Evolutionary conservation across 30 jellyfish, hydroid and myxozoan species (phyloP).

Genomic region (Pseudorhiza aurosa): DNA sequence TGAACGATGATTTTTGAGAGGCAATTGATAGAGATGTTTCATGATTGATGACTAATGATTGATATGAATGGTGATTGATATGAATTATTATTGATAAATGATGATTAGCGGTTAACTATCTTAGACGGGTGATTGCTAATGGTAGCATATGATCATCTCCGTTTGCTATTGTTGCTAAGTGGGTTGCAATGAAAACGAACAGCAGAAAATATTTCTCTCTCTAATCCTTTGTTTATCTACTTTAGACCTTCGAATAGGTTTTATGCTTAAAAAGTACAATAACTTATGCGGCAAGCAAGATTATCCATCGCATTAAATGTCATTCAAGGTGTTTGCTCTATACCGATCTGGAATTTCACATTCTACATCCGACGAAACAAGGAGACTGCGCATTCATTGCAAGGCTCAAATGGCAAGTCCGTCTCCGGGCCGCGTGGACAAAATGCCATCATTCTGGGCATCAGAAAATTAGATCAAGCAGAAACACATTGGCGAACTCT

Average conservation of each 20-base stretch:
- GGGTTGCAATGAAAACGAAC: neutral
- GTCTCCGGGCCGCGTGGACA: conserved; percentile 17
- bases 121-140: no score
- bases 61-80: no score
- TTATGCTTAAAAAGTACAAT: neutral
- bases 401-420: neutral
- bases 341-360: neutral
- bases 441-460: neutral
- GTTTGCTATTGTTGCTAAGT: no score
- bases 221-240: neutral
- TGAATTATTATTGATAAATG: no score
- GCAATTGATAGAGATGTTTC: no score
- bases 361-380: neutral
- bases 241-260: neutral
- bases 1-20: no score
- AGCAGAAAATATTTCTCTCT: neutral
- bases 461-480: neutral
- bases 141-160: no score
- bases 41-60: no score
- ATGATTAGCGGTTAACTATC: no score
- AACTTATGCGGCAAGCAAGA: neutral
- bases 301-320: neutral
- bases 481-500: no score
- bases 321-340: neutral
- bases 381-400: neutral